Base-by-base conservation (phyloP, 1,140 invertebrate genomes). In the Camponotus vicinus region DNA sequence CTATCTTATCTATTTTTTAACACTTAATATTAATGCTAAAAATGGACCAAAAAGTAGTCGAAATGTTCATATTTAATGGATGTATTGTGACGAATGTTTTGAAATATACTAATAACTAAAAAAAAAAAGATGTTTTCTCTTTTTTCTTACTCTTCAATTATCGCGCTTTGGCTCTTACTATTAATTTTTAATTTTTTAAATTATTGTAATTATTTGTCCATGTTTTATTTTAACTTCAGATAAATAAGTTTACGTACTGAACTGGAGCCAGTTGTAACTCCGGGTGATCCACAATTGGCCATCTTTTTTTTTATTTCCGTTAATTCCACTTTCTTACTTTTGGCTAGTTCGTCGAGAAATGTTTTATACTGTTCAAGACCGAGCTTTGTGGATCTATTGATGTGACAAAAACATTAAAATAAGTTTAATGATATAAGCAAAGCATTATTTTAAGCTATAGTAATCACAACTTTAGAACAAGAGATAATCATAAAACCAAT, bases 311-410 rank as follows among this genome's bases (percentile, higher is more conserved):
- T 98, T 40, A 98, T 97, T 79, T 98, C 97, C 18, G 96, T 94
- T 0, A 97, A 85, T 64, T 98, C 97, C 0, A 98, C 92, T 91
- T 98, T 97, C 95, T 98, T 98, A 86, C 96, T 97, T 91, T 97
- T 98, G 0, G 97, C 97, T 79, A 98, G 93, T 86, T 98, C 98
- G 0, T 98, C 97, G 3, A 98, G 93, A 92, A 98, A 98, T 90
- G 97, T 97, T 92, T 97, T 97, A 93, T 98, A 98, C 86, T 98
- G 98, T 34, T 96, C 96, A 55, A 97, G 94, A 3, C 95, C 95
- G 18, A 98, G 95, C 93, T 97, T 97, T 93, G 96, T 96, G 3
- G 96, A 95, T 89, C 95, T 96, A 70, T 57, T 6, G 7, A 34
- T 40, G 61, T 40, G 61, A 86, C 18, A 61, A 69, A 27, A 9